phyloP scores from a whole-genome alignment of 2,113 vertebrate genomes.

The Equus quagga region DNA sequence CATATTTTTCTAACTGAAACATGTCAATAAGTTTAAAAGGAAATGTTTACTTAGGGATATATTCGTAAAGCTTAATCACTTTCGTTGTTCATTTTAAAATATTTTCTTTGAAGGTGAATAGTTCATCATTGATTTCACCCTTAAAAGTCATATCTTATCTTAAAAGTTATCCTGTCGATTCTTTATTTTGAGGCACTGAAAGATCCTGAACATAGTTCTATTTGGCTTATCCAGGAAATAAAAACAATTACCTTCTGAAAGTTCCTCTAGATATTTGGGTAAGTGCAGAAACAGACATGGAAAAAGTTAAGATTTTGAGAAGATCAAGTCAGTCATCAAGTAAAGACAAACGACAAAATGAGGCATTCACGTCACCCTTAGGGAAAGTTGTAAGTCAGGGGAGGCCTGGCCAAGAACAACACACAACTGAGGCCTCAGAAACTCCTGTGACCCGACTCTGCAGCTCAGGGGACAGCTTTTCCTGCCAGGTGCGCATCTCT shows the following conservation, averaged over 20 bases:
- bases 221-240: background rate
- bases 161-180: background rate
- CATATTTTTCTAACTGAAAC: constrained; percentile 11
- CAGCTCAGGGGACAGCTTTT: background rate
- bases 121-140: background rate
- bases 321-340: background rate
- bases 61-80: constrained; percentile 29
- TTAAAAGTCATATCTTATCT: background rate
- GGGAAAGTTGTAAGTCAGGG: background rate
- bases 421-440: background rate
- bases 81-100: constrained; percentile 38
- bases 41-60: background rate
- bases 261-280: constrained; percentile 90
- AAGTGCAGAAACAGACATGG: constrained; percentile 73
- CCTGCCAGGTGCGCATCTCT: background rate
- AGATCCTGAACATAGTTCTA: constrained; percentile 10
- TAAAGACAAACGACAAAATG: background rate
- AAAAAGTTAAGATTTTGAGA: constrained; percentile 60
- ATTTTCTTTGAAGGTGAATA: constrained; percentile 13
- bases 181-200: background rate
- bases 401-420: background rate
- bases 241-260: constrained; percentile 93
- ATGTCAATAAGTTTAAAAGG: background rate
- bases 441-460: background rate
- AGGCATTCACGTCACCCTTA: background rate